Conservation (phyloP, 2,888 invertebrate species). For the Cynaeus angustus region DNA sequence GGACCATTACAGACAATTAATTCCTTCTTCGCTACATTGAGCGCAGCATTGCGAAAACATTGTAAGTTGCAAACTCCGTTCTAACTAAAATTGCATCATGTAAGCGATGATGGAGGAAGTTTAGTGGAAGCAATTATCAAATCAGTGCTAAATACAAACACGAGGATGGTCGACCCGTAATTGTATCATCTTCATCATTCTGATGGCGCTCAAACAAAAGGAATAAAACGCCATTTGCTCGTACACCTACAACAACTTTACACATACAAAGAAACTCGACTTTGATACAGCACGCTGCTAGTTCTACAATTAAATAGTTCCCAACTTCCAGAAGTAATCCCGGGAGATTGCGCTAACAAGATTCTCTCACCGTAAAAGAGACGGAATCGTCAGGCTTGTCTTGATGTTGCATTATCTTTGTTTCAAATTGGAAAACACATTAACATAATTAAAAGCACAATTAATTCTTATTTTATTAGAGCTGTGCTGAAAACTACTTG, state of each 20-base stretch:
- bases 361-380: constrained; percentile 31
- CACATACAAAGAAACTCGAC: constrained; percentile 28
- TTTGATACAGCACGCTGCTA: constrained; percentile 40
- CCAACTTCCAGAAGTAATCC: constrained; percentile 44
- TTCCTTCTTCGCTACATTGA: constrained; percentile 6
- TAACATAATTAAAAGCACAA: too few species aligned
- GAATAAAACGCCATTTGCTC: constrained; percentile 12
- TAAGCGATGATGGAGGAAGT: constrained; percentile 21
- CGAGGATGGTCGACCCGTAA: constrained; percentile 1
- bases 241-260: not conserved
- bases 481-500: too few species aligned
- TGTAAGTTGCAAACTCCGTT: not conserved
- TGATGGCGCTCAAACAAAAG: constrained; percentile 3
- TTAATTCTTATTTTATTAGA: too few species aligned
- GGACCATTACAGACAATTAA: constrained; percentile 36
- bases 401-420: not conserved
- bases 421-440: constrained; percentile 22
- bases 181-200: constrained; percentile 12
- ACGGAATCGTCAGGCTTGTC: constrained; percentile 21
- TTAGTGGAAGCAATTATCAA: constrained; percentile 28
- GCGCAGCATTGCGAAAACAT: constrained; percentile 6
- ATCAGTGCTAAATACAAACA: constrained; percentile 25
- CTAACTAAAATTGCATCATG: constrained; percentile 7
- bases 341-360: constrained; percentile 40
- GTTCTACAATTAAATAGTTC: constrained; percentile 49